Percentiles rank a stretch among this genome's conserved stretches.
These are phyloP conservation scores for Lasioglossum morio DNA, from an alignment of 2,888 invertebrate species.

Conservation along the genomic window DNA sequence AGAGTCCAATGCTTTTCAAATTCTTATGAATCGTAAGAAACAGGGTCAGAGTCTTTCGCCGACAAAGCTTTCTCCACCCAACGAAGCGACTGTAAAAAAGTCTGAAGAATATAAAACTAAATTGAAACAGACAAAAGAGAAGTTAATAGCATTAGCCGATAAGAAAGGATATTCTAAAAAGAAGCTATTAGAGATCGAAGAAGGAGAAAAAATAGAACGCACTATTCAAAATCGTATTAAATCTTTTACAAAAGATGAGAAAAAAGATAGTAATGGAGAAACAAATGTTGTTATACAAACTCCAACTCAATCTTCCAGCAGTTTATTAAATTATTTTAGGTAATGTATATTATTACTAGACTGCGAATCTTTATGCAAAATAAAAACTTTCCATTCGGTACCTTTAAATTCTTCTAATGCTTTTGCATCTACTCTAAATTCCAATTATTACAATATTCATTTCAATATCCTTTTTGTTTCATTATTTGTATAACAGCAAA, in stretches of 20 bases:
- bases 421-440: too few species aligned
- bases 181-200: constrained; percentile 86
- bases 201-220: constrained; percentile 86
- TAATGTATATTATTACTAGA: constrained; percentile 50
- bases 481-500: constrained; percentile 55
- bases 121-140: constrained; percentile 68
- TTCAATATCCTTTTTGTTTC: constrained; percentile 11
- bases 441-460: background rate
- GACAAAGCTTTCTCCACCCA: constrained; percentile 32
- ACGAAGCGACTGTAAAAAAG: constrained; percentile 39
- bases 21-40: constrained; percentile 75
- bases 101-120: constrained; percentile 60
- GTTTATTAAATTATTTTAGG: constrained; percentile 79
- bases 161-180: constrained; percentile 87
- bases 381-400: too few species aligned
- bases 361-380: too few species aligned
- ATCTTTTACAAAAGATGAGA: constrained; percentile 86
- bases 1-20: constrained; percentile 75
- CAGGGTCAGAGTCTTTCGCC: constrained; percentile 42
- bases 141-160: constrained; percentile 87
- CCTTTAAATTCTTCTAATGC: too few species aligned
- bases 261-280: constrained; percentile 72
- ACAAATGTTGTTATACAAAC: constrained; percentile 56
- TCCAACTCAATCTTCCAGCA: constrained; percentile 62
- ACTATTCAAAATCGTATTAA: constrained; percentile 88